Percentiles rank a stretch among this genome's conserved stretches.
Evolutionary conservation across 2,888 invertebrate genomes (phyloP).

Genomic region (Atrina japonica): DNA sequence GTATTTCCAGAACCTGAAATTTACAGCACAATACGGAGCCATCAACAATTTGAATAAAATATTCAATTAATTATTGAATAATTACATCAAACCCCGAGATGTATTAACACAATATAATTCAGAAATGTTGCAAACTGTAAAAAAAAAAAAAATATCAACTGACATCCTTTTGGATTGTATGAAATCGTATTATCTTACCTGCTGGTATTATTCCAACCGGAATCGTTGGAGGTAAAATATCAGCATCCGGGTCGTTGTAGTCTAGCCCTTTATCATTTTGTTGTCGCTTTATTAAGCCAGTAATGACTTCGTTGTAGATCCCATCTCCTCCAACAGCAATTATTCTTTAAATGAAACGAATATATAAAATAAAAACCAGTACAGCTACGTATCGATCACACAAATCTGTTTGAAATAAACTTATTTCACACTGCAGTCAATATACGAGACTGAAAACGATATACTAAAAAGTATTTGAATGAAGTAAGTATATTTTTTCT

Average conservation of each 20-base stretch:
- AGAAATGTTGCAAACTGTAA: too few relatives aligned
- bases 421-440: conserved; percentile 43
- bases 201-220: conserved; percentile 72
- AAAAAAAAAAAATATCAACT: too few relatives aligned
- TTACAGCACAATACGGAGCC: background rate
- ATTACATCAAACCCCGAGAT: too few relatives aligned
- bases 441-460: conserved; percentile 28
- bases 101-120: too few relatives aligned
- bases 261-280: conserved; percentile 61
- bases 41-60: too few relatives aligned
- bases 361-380: conserved; percentile 29
- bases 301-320: conserved; percentile 69
- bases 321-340: conserved; percentile 74
- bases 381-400: too few relatives aligned
- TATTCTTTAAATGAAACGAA: conserved; percentile 55
- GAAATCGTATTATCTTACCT: conserved; percentile 46
- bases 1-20: conserved; percentile 73
- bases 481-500: too few relatives aligned
- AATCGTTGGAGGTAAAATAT: conserved; percentile 56
- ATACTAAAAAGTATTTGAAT: background rate
- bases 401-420: too few relatives aligned
- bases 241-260: conserved; percentile 56
- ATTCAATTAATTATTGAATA: too few relatives aligned
- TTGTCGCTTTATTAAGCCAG: conserved; percentile 57
- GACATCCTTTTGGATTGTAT: too few relatives aligned